Conservation (phyloP, 1,140 invertebrate species). For the Vanessa atalanta region DNA sequence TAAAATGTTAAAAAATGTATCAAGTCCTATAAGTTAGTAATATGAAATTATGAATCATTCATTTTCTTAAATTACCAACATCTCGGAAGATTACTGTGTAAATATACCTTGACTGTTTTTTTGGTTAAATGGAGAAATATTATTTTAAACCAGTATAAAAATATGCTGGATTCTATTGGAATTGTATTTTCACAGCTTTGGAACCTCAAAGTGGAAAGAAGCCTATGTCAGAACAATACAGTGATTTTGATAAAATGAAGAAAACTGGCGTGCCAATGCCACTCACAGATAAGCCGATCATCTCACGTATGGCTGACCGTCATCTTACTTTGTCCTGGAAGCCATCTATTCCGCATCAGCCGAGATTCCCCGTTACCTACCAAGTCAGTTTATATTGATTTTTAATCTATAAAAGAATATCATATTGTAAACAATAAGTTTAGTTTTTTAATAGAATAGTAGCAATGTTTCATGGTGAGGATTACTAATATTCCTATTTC, state of each 20-base stretch:
- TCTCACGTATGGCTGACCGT: slow-evolving; percentile 93
- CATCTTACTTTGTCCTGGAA: slow-evolving; percentile 94
- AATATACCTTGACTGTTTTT: no score
- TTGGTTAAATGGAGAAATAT: no score
- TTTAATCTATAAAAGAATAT: not conserved
- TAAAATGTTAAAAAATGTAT: no score
- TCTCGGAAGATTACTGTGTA: not conserved
- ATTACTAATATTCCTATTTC: no score
- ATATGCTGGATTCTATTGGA: not conserved
- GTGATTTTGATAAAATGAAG: slow-evolving; percentile 91
- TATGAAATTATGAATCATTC: no score
- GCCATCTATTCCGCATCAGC: slow-evolving; percentile 91
- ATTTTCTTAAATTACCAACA: no score
- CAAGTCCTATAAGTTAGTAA: no score
- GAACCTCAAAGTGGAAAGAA: slow-evolving; percentile 85
- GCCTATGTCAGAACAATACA: slow-evolving; percentile 89
- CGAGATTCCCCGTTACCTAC: slow-evolving; percentile 93
- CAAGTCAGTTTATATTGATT: slow-evolving; percentile 73
- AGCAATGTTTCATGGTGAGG: no score
- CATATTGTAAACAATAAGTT: no score
- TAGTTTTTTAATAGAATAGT: no score
- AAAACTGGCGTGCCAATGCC: slow-evolving; percentile 91
- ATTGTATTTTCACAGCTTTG: slow-evolving; percentile 80
- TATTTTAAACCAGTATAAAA: no score
- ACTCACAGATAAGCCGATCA: slow-evolving; percentile 92